Evolutionary conservation across 2,113 vertebrate species (phyloP), one percentile per base, ranked within the genome.

Genomic region (Gorilla gorilla): DNA sequence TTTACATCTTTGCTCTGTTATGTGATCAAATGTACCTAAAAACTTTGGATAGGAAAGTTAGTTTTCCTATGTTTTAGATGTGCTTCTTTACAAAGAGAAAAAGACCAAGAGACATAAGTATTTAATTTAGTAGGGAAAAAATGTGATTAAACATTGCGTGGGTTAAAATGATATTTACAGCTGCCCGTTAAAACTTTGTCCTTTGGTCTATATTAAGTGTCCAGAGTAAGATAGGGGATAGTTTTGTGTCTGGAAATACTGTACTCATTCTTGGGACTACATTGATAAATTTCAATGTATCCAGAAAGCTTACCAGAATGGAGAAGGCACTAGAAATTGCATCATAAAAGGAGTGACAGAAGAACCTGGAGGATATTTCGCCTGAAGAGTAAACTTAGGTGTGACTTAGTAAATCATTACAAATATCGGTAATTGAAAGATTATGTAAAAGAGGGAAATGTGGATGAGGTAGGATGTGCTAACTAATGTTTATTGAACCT

Each of bases 91-190:
- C 38, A 85, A 79, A 80, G 45, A 90, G 59, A 38, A 86, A 73
- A 89, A 76, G 59, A 55, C 30, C 61, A 85, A 43, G 73, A 30
- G 8, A 81, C 68, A 3, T 14, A 43, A 70, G 89, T 81, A 30
- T 89, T 95, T 93, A 89, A 84, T 81, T 87, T 87, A 59, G 38
- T 68, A 66, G 64, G 9, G 52, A 92, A 92, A 75, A 68, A 89
- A 27, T 38, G 50, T 48, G n/a, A 89, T 70, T 72, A 89, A 80
- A 38, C 52, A 59, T 94, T 76, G 18, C 40, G 5, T 80, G 72
- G 55, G 14, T 68, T 95, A 80, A 88, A 95, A 89, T 93, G n/a
- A 68, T 92, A 80, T 83, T 89, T 96, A 48, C 20, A 90, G 27
- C 27, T 76, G 32, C 38, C 50, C 40, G 14, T 94, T 75, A 64